These are phyloP conservation scores for Malacoctenus gilli DNA, from an alignment of 2,797 vertebrate species.

Conservation along the genomic window DNA sequence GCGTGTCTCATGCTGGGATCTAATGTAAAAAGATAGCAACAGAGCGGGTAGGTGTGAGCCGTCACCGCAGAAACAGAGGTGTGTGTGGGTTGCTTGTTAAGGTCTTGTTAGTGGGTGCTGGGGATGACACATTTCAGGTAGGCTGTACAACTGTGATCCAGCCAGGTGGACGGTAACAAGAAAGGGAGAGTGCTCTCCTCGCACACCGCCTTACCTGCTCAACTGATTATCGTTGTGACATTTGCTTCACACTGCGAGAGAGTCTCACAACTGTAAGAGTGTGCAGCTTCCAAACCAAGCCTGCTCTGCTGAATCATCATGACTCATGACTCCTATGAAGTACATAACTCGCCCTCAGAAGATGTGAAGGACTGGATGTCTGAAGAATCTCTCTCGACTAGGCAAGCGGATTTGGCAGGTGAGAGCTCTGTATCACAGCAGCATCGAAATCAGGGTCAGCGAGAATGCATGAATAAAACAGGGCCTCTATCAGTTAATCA, in stretches of 20 bases:
- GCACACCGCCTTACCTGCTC: constrained; percentile 21
- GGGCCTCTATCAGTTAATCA: too few relatives aligned
- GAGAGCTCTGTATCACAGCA: too few relatives aligned
- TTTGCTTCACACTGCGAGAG: constrained; percentile 10
- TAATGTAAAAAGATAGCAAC: constrained; percentile 25
- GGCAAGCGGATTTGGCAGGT: too few relatives aligned
- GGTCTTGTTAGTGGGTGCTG: constrained; percentile 57
- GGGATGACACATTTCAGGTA: constrained; percentile 59
- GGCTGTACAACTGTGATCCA: constrained; percentile 47
- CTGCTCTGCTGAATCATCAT: background rate
- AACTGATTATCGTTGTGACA: constrained; percentile 51
- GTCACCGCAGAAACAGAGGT: constrained; percentile 54
- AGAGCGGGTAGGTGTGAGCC: constrained; percentile 43
- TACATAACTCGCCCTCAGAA: background rate
- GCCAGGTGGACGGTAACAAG: constrained; percentile 30
- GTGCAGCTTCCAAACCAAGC: background rate
- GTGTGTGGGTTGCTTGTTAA: constrained; percentile 67
- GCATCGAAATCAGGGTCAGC: too few relatives aligned
- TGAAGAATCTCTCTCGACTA: background rate
- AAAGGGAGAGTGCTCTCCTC: constrained; percentile 18
- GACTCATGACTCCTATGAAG: background rate
- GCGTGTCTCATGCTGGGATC: constrained; percentile 23
- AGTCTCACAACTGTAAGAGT: background rate
- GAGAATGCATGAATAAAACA: too few relatives aligned
- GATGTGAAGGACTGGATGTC: background rate